Evolutionary conservation across 2,797 vertebrate species (phyloP), one percentile per base, ranked within the genome.

Genomic region (Varecia variegata): DNA sequence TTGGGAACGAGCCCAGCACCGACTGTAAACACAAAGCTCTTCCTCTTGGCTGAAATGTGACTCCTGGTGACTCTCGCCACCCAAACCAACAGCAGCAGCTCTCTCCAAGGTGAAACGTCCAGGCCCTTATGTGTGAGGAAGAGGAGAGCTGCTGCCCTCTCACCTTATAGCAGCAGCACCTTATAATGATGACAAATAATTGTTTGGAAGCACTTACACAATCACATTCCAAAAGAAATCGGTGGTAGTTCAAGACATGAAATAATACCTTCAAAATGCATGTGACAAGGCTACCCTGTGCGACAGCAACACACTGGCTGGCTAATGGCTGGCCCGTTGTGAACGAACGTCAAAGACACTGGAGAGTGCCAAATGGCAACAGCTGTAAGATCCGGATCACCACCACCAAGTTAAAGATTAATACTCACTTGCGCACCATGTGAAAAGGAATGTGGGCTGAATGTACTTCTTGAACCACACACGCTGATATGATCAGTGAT

Each of bases 341-440:
- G 65, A 62, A 80, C 15, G 40, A 47, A 73, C 8, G 56, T 93
- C 23, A 1, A 6, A 25, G 27, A 45, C 52, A 56, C 3, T 0
- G 3, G 27, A 21, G 62, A 62, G 27, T 13, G 3, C 1, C 10
- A 85, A 56, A 47, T 0, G 13, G 50, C 20, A 2, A 14, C 2
- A 43, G 25, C 38, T 70, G 3, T 12, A 10, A 14, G 68, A 18
- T 32, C 47, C 68, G 43, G 73, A 45, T n/a, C 40, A 73, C 6
- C 68, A n/a, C 15, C 38, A n/a, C 43, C 23, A 13, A 45, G 79
- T 79, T 68, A 54, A 74, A 88, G 81, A 73, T 40, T 30, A 86
- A 70, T 3, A 58, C 35, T 47, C 3, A 1, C n/a, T 9, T 74
- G 50, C 4, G 23, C n/a, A 23, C 9, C 6, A 25, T 2, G 5